These are phyloP conservation scores for Drosophila biarmipes DNA, from an alignment of 1,140 invertebrate genomes.

Conservation along the genomic window DNA sequence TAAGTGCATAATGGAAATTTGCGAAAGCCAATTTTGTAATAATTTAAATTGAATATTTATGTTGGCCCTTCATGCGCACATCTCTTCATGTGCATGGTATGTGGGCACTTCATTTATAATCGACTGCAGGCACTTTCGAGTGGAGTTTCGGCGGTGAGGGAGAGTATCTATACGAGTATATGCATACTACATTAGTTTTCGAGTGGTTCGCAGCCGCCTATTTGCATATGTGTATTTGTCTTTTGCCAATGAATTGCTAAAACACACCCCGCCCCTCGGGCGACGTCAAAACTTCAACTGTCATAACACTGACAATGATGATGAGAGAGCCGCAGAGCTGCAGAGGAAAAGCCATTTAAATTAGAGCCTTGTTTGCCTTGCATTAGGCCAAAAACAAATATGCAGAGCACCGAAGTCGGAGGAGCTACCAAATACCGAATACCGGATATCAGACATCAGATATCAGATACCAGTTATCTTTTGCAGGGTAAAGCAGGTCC, in stretches of 20 bases:
- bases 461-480: neutral
- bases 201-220: slow-evolving; percentile 65
- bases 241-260: slow-evolving; percentile 80
- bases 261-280: slow-evolving; percentile 34
- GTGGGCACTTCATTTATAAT: slow-evolving; percentile 65
- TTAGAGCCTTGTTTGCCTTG: slow-evolving; percentile 75
- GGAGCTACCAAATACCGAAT: neutral
- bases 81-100: neutral
- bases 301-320: slow-evolving; percentile 67
- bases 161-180: neutral
- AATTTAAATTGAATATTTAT: slow-evolving; percentile 83
- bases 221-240: slow-evolving; percentile 81
- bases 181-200: slow-evolving; percentile 76
- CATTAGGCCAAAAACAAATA: slow-evolving; percentile 75
- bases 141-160: slow-evolving; percentile 23
- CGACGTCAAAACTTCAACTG: slow-evolving; percentile 76
- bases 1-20: slow-evolving; percentile 83
- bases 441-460: neutral
- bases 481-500: slow-evolving; percentile 1
- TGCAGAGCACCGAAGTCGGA: slow-evolving; percentile 29
- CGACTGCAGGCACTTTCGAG: slow-evolving; percentile 68
- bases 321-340: slow-evolving; percentile 30
- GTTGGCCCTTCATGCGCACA: slow-evolving; percentile 30
- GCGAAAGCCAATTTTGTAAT: slow-evolving; percentile 79
- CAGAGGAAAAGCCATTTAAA: slow-evolving; percentile 69